Evolutionary conservation across 2,113 vertebrate genomes (phyloP).

Genomic region (Sphaerodactylus townsendi): DNA sequence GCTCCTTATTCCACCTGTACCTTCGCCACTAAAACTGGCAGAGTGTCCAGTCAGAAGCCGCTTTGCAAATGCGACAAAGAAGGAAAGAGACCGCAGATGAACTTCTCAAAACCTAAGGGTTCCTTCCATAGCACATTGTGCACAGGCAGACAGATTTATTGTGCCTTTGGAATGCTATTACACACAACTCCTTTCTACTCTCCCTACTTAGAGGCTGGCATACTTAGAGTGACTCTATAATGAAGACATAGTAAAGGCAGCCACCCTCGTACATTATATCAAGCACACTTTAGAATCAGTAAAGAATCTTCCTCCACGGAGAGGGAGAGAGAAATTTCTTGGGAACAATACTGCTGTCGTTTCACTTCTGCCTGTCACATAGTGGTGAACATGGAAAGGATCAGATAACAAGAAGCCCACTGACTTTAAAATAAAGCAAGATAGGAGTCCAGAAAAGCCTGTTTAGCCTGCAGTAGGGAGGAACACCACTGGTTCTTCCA

Average conservation of each 20-base stretch:
- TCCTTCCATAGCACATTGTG: not conserved
- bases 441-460: not conserved
- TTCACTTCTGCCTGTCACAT: not conserved
- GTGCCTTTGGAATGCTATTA: not conserved
- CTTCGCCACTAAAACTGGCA: not conserved
- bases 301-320: conserved; percentile 23
- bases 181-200: not conserved
- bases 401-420: not conserved
- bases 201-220: conserved; percentile 4
- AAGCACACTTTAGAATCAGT: not conserved
- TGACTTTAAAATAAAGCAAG: not conserved
- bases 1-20: not conserved
- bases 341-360: conserved; percentile 17
- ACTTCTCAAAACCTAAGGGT: not conserved
- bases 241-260: conserved; percentile 6
- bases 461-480: not conserved
- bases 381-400: not conserved
- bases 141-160: not conserved
- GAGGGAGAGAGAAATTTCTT: not conserved
- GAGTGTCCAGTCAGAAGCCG: not conserved
- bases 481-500: not conserved
- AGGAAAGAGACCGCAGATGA: not conserved
- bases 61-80: not conserved
- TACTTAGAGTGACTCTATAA: not conserved
- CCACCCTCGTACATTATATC: not conserved